phyloP scores from a whole-genome alignment of 2,113 vertebrate species.

The Balaeniceps rex region DNA sequence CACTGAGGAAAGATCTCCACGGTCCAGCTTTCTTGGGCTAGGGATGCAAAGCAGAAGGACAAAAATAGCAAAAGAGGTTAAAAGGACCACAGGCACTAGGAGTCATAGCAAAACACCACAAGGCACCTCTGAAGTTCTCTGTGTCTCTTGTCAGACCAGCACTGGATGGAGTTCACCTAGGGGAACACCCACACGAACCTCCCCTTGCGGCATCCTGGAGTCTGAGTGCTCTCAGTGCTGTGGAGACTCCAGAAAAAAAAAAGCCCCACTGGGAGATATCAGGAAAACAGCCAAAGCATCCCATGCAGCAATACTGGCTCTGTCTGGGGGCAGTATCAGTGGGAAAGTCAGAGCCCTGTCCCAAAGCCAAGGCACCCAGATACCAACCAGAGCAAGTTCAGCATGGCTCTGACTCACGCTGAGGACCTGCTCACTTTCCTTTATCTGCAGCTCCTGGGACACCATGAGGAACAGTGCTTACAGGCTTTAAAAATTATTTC shows the following conservation, averaged over 20 bases:
- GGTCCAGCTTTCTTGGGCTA: background rate
- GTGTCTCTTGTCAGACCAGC: background rate
- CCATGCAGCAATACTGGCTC: background rate
- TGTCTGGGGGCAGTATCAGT: background rate
- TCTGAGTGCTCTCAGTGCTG: background rate
- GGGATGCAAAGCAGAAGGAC: background rate
- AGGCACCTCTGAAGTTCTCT: fast-evolving
- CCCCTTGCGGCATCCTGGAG: background rate
- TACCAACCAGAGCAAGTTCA: background rate
- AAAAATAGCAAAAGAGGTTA: background rate
- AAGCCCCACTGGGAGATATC: background rate
- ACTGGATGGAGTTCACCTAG: fast-evolving
- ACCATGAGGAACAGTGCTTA: background rate
- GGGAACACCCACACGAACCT: background rate
- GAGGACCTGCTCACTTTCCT: background rate
- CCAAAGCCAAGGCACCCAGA: background rate
- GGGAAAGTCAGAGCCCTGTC: background rate
- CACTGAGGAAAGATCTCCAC: background rate
- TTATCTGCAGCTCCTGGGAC: background rate
- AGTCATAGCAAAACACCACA: background rate
- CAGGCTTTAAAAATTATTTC: background rate
- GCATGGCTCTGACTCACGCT: background rate
- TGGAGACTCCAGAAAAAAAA: background rate
- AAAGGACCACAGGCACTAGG: background rate
- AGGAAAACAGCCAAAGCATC: background rate